Conservation (phyloP, 1,140 invertebrate genomes). For the Atta cephalotes region DNA sequence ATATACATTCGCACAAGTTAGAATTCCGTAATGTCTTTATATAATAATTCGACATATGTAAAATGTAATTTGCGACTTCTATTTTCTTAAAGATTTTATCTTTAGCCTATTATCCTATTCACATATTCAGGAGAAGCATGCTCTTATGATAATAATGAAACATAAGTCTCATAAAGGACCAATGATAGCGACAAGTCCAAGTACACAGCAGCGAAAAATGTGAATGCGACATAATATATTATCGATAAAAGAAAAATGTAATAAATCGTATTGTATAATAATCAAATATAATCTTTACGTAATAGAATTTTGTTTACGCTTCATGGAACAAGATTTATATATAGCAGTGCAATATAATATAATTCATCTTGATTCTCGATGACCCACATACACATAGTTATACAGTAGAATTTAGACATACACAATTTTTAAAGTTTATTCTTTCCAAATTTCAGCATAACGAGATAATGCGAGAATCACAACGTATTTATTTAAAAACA, state of each 20-base stretch:
- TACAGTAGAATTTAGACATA: not conserved
- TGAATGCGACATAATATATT: not conserved
- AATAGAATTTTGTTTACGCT: slow-evolving; percentile 26
- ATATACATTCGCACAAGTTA: slow-evolving; percentile 17
- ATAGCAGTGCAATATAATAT: slow-evolving; percentile 42
- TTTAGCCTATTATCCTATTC: not conserved
- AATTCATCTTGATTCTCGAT: slow-evolving; percentile 25
- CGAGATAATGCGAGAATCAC: not conserved
- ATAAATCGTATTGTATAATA: slow-evolving; percentile 23
- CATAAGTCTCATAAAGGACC: slow-evolving; percentile 16
- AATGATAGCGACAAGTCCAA: slow-evolving; percentile 2
- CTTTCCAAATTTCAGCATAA: not conserved
- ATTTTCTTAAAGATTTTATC: not conserved
- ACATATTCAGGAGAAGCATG: slow-evolving; percentile 20
- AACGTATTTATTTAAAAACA: not conserved
- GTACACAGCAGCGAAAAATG: slow-evolving; percentile 4
- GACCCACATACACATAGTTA: not conserved
- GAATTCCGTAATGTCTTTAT: not conserved
- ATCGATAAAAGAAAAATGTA: not conserved
- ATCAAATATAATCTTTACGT: not conserved
- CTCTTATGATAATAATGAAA: slow-evolving; percentile 33
- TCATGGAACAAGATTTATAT: slow-evolving; percentile 1
- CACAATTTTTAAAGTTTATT: not conserved
- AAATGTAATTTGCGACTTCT: slow-evolving; percentile 1
- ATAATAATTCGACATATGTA: not conserved